Base-by-base conservation (phyloP, 2,797 vertebrate genomes). In the Sebastes trivittatus region DNA sequence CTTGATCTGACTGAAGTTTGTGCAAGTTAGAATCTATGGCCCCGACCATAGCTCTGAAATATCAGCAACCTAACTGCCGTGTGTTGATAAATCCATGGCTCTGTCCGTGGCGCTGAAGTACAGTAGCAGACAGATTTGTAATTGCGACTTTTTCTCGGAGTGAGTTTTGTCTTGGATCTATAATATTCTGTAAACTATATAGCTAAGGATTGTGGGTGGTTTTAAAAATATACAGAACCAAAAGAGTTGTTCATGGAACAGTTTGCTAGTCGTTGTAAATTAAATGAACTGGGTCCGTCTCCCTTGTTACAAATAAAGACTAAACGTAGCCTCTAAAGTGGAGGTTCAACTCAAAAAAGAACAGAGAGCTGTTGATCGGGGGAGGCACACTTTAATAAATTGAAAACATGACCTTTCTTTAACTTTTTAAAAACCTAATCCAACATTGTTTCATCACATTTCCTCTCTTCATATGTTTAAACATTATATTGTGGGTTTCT, bases 271-370 rank as follows among this genome's bases (percentile, higher is more conserved):
- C 7, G 16, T 18, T 0, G 42, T 20, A 0, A 46, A 20, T 18
- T 0, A 46, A 46, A 20, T 0, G 0, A 46, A 2, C 42, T 46
- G 42, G 16, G 0, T 46, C 16, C 3, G 2, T 46, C 42, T 0
- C 42, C 16, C 0, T 0, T 42, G 38, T 42, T 42, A 42, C 13
- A 42, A 42, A 42, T 42, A 42, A 16, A 38, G 0, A 16, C 5
- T 42, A 42, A 42, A 42, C 13, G 38, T 42, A 42, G 38, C 38
- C 38, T 42, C 38, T 16, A 42, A 42, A 42, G 38, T 42, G 38
- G 38, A 6, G 38, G 38, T 42, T 42, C 14, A 42, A 42, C 38
- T 42, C 5, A 46, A 46, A 46, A 46, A 30, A 36, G n/a, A 11
- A 25, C 16, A 74, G 6, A 67, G 32, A 18, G n/a, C 32, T 58